A percentile compares a stretch with the other conserved stretches of the same genome.
phyloP scores from a whole-genome alignment of 1,140 invertebrate species.

The Apolygus lucorum region DNA sequence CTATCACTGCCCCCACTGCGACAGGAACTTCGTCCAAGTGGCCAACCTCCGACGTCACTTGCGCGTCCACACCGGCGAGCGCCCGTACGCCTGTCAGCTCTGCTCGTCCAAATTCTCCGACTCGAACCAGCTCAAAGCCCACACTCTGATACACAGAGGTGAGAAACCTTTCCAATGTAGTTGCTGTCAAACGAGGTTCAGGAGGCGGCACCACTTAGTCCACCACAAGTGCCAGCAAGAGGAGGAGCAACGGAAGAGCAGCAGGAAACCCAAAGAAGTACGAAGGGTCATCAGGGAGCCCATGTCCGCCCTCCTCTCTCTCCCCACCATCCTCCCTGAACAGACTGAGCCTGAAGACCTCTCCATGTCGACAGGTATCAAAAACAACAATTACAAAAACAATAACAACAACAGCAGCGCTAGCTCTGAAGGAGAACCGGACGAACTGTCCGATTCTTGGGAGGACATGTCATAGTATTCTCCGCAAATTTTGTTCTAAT shows the following conservation, averaged over 20 bases:
- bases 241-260: constrained; percentile 37
- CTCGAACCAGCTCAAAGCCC: constrained; percentile 87
- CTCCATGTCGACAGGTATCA: constrained; percentile 45
- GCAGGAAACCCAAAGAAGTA: constrained; percentile 38
- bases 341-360: constrained; percentile 85
- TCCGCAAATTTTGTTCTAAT: constrained; percentile 21
- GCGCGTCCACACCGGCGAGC: constrained; percentile 90
- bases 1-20: constrained; percentile 83
- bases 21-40: constrained; percentile 85
- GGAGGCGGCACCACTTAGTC: constrained; percentile 71
- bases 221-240: constrained; percentile 63
- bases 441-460: constrained; percentile 24
- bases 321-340: constrained; percentile 48
- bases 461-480: constrained; percentile 13
- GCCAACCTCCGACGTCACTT: constrained; percentile 88
- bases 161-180: constrained; percentile 80
- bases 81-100: constrained; percentile 83
- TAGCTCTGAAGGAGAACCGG: constrained; percentile 19
- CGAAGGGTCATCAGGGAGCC: constrained; percentile 36
- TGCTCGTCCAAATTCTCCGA: constrained; percentile 87
- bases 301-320: constrained; percentile 24
- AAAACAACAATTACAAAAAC: constrained; percentile 30
- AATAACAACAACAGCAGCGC: constrained; percentile 27
- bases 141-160: constrained; percentile 78
- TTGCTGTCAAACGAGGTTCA: constrained; percentile 63